phyloP scores from a whole-genome alignment of 2,888 invertebrate genomes.

The Perithous albicinctus region DNA sequence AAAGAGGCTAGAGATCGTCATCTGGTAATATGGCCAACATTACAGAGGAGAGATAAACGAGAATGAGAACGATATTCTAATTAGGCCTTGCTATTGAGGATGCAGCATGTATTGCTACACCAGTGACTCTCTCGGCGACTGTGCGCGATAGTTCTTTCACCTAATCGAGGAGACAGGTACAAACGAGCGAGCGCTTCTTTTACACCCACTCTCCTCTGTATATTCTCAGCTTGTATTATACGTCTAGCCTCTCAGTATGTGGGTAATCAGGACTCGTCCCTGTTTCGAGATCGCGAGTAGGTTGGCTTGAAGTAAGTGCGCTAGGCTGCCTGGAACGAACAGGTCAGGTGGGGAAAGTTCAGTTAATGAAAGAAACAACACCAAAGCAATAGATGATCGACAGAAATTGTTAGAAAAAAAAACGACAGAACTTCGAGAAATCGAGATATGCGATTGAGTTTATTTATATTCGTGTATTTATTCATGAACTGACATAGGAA shows the following conservation, averaged over 20 bases:
- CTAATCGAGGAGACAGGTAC: conserved; percentile 20
- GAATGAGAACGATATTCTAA: conserved; percentile 53
- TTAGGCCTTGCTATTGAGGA: conserved; percentile 45
- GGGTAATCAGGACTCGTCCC: conserved; percentile 78
- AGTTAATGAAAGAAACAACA: conserved; percentile 66
- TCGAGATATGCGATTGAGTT: too few species aligned
- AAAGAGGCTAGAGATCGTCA: too few species aligned
- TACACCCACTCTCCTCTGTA: conserved; percentile 27
- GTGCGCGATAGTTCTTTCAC: conserved; percentile 40
- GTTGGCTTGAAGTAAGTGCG: conserved; percentile 52
- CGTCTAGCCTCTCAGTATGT: conserved; percentile 70
- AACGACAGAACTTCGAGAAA: not conserved
- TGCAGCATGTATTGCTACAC: conserved; percentile 31
- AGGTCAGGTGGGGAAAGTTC: conserved; percentile 71
- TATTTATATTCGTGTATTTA: too few species aligned
- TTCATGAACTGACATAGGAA: too few species aligned
- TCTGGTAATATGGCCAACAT: too few species aligned
- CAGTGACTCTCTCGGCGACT: too few species aligned
- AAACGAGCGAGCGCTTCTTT: conserved; percentile 16
- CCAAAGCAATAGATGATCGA: conserved; percentile 25
- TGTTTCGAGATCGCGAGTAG: conserved; percentile 74
- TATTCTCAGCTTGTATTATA: not conserved
- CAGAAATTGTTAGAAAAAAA: conserved; percentile 2
- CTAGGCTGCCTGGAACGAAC: conserved; percentile 74
- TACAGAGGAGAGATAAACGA: too few species aligned